Evolutionary conservation across 2,888 invertebrate genomes (phyloP).

Genomic region (Gari tellinella): DNA sequence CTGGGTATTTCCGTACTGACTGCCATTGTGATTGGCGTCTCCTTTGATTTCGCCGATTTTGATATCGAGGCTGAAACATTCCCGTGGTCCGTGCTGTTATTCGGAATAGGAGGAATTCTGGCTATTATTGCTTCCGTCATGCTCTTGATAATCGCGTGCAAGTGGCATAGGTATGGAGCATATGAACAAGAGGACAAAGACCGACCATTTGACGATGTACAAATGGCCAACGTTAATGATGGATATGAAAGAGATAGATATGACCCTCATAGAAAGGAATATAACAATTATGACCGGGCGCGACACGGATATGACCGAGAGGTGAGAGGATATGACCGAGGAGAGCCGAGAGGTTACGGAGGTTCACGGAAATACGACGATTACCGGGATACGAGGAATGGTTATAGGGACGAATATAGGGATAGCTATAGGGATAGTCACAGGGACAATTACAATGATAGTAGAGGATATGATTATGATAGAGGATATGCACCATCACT

Average conservation of each 20-base stretch:
- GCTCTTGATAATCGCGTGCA: slow-evolving; percentile 35
- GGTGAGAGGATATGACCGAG: slow-evolving; percentile 23
- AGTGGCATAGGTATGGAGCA: slow-evolving; percentile 40
- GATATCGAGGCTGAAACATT: slow-evolving; percentile 39
- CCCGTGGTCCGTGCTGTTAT: slow-evolving; percentile 53
- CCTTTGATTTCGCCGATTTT: slow-evolving; percentile 12
- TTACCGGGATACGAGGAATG: neutral
- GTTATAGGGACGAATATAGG: slow-evolving; percentile 1
- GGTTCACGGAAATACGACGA: slow-evolving; percentile 9
- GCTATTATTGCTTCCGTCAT: slow-evolving; percentile 33
- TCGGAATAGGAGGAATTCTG: slow-evolving; percentile 42
- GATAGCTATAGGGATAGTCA: slow-evolving; percentile 15
- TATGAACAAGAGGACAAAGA: slow-evolving; percentile 34
- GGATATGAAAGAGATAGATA: slow-evolving; percentile 20
- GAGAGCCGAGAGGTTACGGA: slow-evolving; percentile 21
- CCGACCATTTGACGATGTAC: slow-evolving; percentile 11
- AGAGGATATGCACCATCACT: slow-evolving; percentile 11
- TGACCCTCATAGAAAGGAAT: slow-evolving; percentile 20
- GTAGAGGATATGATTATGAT: slow-evolving; percentile 17
- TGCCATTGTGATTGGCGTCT: slow-evolving; percentile 2
- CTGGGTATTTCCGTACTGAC: slow-evolving; percentile 16
- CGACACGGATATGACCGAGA: slow-evolving; percentile 19
- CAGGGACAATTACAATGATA: slow-evolving; percentile 3
- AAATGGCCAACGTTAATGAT: slow-evolving; percentile 36
- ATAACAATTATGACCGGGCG: slow-evolving; percentile 4